These are phyloP conservation scores for Torymus texanus DNA, from an alignment of 2,888 invertebrate genomes.

Conservation along the genomic window DNA sequence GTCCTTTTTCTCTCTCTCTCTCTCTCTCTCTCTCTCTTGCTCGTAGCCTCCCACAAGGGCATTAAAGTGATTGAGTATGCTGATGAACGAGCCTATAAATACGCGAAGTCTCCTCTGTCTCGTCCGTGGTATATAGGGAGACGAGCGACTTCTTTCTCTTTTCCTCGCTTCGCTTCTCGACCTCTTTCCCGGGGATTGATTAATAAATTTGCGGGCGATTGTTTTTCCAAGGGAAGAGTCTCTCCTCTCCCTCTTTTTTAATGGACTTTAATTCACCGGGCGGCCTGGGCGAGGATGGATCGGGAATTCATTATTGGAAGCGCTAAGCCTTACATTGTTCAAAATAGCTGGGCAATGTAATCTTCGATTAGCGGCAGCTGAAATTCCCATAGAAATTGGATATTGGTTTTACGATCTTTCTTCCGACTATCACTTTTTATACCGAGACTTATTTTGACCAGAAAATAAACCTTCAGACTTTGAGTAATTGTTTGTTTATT, in stretches of 20 bases:
- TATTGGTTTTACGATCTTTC: slow-evolving; percentile 32
- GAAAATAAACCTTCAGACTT: too few relatives aligned
- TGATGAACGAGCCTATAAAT: slow-evolving; percentile 53
- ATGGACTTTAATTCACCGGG: slow-evolving; percentile 37
- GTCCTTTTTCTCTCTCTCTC: neutral
- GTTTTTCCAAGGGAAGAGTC: slow-evolving; percentile 34
- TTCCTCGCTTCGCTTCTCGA: neutral
- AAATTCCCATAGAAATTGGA: slow-evolving; percentile 23
- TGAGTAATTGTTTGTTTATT: too few relatives aligned
- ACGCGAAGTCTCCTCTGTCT: neutral
- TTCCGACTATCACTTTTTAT: too few relatives aligned
- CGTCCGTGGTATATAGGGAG: slow-evolving; percentile 1
- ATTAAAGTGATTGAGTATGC: slow-evolving; percentile 55
- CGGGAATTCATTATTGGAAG: slow-evolving; percentile 47
- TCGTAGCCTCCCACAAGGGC: slow-evolving; percentile 10
- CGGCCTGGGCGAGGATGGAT: slow-evolving; percentile 14
- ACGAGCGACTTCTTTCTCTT: neutral
- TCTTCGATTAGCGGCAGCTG: slow-evolving; percentile 40
- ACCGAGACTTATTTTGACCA: too few relatives aligned
- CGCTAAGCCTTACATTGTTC: slow-evolving; percentile 32
- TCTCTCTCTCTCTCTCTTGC: neutral
- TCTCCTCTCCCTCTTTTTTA: slow-evolving; percentile 31
- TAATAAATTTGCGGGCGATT: slow-evolving; percentile 54
- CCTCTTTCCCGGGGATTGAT: slow-evolving; percentile 38
- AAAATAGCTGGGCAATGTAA: slow-evolving; percentile 42